Percentiles rank a stretch among this genome's conserved stretches.
Evolutionary conservation across 2,797 vertebrate genomes (phyloP).

Genomic region (Pangasius mekongensis): DNA sequence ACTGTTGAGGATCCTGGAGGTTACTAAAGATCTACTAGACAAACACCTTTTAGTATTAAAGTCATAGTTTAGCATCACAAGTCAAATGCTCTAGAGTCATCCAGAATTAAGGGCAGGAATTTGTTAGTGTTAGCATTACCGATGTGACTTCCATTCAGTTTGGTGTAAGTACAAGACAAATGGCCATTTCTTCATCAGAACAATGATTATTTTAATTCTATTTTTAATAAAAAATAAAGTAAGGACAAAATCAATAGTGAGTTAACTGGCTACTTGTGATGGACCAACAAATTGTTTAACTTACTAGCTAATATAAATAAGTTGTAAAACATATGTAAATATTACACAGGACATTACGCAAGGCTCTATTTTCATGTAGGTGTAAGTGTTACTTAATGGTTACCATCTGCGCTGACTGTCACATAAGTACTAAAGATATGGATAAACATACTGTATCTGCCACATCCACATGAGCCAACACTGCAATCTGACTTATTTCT

Average conservation of each 20-base stretch:
- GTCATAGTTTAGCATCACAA: not conserved
- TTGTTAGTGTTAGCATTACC: not conserved
- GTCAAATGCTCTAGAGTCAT: not conserved
- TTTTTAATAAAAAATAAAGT: not conserved
- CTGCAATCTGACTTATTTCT: not conserved
- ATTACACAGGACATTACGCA: not conserved
- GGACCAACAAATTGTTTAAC: not conserved
- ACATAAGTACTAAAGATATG: not conserved
- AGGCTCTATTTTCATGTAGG: not conserved
- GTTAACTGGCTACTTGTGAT: not conserved
- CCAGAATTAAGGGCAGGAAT: not conserved
- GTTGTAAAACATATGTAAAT: not conserved
- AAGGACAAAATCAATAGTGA: not conserved
- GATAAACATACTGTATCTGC: not conserved
- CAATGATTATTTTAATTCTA: not conserved
- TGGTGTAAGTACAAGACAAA: not conserved
- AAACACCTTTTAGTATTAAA: too few species aligned
- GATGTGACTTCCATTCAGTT: not conserved
- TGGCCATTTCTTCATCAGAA: not conserved
- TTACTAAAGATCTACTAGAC: too few species aligned
- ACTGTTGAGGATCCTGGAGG: too few species aligned
- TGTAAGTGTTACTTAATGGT: not conserved
- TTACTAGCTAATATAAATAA: not conserved
- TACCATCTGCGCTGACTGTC: not conserved
- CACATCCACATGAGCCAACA: not conserved